Conservation (phyloP, 1,140 invertebrate species). For the Pseudomyrmex cubaensis region DNA sequence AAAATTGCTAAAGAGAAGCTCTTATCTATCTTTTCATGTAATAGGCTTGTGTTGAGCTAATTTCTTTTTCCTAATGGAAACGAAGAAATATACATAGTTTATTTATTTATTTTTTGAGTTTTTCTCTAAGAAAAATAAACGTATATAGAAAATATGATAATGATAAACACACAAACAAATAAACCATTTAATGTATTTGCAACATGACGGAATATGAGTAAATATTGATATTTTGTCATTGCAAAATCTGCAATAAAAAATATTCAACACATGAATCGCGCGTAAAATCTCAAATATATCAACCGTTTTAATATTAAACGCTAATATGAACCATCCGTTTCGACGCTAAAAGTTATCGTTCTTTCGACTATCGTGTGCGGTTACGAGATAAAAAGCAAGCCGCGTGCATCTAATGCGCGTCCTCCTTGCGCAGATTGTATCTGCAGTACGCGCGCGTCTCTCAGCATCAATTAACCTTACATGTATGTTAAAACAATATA, state of each 20-base stretch:
- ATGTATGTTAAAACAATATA: not conserved
- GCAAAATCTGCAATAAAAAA: not conserved
- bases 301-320: no score
- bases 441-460: conserved; percentile 38
- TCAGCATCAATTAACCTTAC: conserved; percentile 32
- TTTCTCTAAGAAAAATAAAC: not conserved
- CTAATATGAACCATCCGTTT: not conserved
- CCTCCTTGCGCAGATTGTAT: conserved; percentile 26
- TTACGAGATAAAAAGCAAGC: conserved; percentile 34
- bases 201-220: not conserved
- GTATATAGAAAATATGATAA: not conserved
- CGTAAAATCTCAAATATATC: not conserved
- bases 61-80: not conserved
- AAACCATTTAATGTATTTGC: not conserved
- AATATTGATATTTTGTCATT: not conserved
- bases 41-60: not conserved
- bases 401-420: not conserved
- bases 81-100: not conserved
- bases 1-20: not conserved
- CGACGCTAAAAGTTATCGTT: not conserved
- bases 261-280: not conserved
- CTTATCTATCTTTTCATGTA: not conserved
- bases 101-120: not conserved
- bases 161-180: not conserved
- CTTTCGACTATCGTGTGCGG: not conserved